Evolutionary conservation across 2,113 vertebrate species (phyloP).

Genomic region (Platichthys stellatus): DNA sequence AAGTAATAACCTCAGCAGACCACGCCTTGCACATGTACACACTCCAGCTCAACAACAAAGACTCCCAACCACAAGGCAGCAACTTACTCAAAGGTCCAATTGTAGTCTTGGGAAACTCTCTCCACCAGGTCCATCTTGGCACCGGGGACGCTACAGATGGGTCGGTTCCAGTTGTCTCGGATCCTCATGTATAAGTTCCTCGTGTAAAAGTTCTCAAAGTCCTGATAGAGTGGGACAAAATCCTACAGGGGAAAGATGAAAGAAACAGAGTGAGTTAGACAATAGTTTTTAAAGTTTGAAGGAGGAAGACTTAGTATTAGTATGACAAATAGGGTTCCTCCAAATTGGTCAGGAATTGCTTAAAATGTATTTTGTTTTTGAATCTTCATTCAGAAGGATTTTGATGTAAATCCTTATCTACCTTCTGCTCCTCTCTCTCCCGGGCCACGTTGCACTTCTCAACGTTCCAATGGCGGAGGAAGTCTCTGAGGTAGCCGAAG

Average conservation of each 20-base stretch:
- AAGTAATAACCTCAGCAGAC: neutral
- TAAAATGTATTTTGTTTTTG: neutral
- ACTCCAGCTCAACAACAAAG: neutral
- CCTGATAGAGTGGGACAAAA: slow-evolving; percentile 96
- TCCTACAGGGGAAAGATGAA: slow-evolving; percentile 81
- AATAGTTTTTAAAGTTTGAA: too few relatives aligned
- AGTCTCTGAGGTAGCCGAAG: slow-evolving; percentile 96
- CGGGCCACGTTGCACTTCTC: slow-evolving; percentile 93
- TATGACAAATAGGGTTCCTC: too few relatives aligned
- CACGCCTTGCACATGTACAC: neutral
- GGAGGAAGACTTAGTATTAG: too few relatives aligned
- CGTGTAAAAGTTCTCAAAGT: slow-evolving; percentile 98
- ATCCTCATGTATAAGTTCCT: slow-evolving; percentile 97
- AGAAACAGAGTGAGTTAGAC: neutral
- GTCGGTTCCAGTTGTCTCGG: slow-evolving; percentile 96
- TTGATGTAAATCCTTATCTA: slow-evolving; percentile 52
- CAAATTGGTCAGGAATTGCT: neutral
- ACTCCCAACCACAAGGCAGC: neutral
- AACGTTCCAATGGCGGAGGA: slow-evolving; percentile 93
- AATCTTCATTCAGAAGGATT: neutral
- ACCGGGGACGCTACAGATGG: slow-evolving; percentile 93
- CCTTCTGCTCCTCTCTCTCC: slow-evolving; percentile 95
- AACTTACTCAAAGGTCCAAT: slow-evolving; percentile 96
- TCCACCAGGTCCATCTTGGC: slow-evolving; percentile 93
- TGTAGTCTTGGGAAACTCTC: slow-evolving; percentile 90